Base-by-base conservation (phyloP, 2,113 vertebrate genomes). In the Galeopterus variegatus region DNA sequence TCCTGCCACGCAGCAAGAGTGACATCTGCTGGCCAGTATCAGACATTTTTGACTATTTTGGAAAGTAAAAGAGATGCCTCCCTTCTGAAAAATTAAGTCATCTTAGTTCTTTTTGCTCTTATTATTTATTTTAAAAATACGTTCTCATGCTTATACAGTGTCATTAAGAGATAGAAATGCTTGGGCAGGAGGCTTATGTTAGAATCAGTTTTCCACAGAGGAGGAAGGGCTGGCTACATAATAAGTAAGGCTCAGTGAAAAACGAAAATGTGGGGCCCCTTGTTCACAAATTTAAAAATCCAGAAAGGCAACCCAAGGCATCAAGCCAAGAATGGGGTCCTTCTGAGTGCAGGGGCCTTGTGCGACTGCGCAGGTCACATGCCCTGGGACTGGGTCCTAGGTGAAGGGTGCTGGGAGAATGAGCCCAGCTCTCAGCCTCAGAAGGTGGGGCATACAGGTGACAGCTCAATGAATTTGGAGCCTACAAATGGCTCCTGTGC, bases 1-100 rank as follows among this genome's bases (percentile, higher is more conserved):
- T 54, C 3, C 48, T 95, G 50, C 41, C 52, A 91, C 67, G 65
- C 1, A 73, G 58, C 94, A 96, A 98, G 95, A 52, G 81, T 14
- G 98, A 93, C 98, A 98, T 97, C 98, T 96, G 80, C 92, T 97
- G 98, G 98, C 3, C 84, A 15, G 10, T 96, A 26, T 48, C 17
- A 41, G n/a, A 62, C 85, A 85, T 54, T 76, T 90, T 95, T 95
- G 41, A 3, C 41, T 41, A 75, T 9, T 28, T 94, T 11, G 33
- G 14, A 97, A 95, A 60, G n/a, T 10, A 8, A n/a, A 18, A 41
- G 75, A 45, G 54, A 65, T 4, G 23, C 18, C 28, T 45, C 41
- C 56, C 72, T 79, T 90, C 56, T 88, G 76, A 67, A 97, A 60
- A 79, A 84, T 48, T 41, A 89, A 90, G 54, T 56, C 5, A 0